Evolutionary conservation across 2,797 vertebrate species (phyloP).

Genomic region (Vespertilio murinus): DNA sequence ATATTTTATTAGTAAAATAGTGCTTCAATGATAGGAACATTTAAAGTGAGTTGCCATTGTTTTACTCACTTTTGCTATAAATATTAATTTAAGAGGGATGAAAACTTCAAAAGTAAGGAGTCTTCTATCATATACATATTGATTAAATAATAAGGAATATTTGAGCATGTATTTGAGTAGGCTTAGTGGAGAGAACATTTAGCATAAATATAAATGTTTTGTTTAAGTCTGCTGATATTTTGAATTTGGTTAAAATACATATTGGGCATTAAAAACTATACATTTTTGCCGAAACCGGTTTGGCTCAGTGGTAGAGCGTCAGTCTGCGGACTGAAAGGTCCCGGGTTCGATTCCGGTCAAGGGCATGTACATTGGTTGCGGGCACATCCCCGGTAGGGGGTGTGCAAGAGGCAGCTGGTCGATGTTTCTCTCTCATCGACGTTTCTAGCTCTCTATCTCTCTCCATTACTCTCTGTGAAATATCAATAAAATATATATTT

Average conservation of each 20-base stretch:
- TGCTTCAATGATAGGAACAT: not conserved
- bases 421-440: no score
- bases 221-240: not conserved
- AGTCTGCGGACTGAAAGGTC: no score
- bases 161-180: not conserved
- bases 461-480: no score
- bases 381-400: no score
- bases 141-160: not conserved
- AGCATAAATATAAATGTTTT: not conserved
- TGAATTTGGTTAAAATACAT: not conserved
- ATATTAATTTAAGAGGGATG: conserved; percentile 6
- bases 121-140: not conserved
- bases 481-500: no score
- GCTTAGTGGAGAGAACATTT: not conserved
- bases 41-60: not conserved
- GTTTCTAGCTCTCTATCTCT: no score
- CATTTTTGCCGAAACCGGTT: not conserved
- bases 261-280: conserved; percentile 1
- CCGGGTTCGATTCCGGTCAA: no score
- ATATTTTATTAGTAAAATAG: not conserved
- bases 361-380: no score
- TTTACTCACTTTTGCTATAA: conserved; percentile 9
- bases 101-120: conserved; percentile 7
- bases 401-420: no score
- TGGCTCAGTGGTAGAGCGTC: no score